These are phyloP conservation scores for Hypena proboscidalis DNA, from an alignment of 2,888 invertebrate species.

Conservation along the genomic window DNA sequence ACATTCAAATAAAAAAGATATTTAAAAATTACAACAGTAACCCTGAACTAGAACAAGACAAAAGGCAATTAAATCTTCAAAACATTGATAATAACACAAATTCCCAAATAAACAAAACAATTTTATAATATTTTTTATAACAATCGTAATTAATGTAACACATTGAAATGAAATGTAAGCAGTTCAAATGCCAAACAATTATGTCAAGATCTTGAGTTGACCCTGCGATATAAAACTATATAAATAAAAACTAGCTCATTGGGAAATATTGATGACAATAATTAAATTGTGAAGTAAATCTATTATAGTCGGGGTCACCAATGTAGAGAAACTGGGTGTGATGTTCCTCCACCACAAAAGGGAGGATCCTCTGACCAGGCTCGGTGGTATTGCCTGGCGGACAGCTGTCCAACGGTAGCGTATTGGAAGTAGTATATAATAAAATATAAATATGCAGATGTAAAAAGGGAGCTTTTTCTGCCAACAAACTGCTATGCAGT, in stretches of 20 bases:
- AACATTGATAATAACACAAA: conserved; percentile 24
- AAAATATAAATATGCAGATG: too few species aligned
- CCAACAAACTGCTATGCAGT: too few species aligned
- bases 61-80: conserved; percentile 12
- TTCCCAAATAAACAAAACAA: conserved; percentile 17
- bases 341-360: too few species aligned
- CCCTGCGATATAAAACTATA: conserved; percentile 32
- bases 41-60: conserved; percentile 10
- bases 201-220: conserved; percentile 58
- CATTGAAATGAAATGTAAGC: conserved; percentile 41
- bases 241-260: conserved; percentile 29
- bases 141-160: conserved; percentile 34
- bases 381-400: too few species aligned
- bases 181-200: conserved; percentile 49
- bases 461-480: too few species aligned
- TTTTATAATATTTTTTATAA: conserved; percentile 19
- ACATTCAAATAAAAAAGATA: too few species aligned
- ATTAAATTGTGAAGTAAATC: not conserved
- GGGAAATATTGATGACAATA: conserved; percentile 41
- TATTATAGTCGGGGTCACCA: too few species aligned
- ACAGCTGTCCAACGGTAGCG: too few species aligned
- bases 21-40: too few species aligned
- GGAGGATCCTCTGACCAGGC: too few species aligned
- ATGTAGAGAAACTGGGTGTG: too few species aligned
- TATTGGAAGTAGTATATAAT: too few species aligned